phyloP scores from a whole-genome alignment of 2,888 invertebrate species.

The Perizoma affinitatum region DNA sequence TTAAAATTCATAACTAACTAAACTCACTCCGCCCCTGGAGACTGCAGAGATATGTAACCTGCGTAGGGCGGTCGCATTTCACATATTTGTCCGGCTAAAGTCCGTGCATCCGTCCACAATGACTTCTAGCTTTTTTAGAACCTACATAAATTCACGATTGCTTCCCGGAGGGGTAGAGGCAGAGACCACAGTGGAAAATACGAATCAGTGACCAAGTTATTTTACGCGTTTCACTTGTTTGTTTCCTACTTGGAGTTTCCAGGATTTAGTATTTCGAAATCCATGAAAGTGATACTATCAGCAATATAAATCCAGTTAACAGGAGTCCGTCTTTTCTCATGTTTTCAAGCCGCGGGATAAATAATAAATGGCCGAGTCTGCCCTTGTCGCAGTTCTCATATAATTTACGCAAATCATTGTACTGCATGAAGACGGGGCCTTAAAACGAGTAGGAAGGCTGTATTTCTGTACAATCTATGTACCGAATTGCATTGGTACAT shows the following conservation, averaged over 20 bases:
- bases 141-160: no score
- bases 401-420: conserved; percentile 35
- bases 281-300: no score
- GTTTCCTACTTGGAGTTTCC: no score
- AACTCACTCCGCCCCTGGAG: conserved; percentile 43
- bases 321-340: conserved; percentile 13
- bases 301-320: background rate
- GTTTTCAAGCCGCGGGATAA: conserved; percentile 9
- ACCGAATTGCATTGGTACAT: no score
- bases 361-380: conserved; percentile 35
- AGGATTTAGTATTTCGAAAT: no score
- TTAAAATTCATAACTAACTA: conserved; percentile 56
- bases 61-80: conserved; percentile 22
- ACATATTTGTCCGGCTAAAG: conserved; percentile 8
- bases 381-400: conserved; percentile 25
- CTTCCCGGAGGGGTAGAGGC: no score
- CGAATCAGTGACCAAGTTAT: no score
- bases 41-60: conserved; percentile 38
- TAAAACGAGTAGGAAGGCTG: conserved; percentile 12
- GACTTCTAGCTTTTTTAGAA: background rate
- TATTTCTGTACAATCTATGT: background rate
- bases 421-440: conserved; percentile 8
- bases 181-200: no score
- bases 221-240: no score
- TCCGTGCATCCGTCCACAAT: background rate